Base-by-base conservation (phyloP, 2,113 vertebrate species). In the Mellivora capensis region DNA sequence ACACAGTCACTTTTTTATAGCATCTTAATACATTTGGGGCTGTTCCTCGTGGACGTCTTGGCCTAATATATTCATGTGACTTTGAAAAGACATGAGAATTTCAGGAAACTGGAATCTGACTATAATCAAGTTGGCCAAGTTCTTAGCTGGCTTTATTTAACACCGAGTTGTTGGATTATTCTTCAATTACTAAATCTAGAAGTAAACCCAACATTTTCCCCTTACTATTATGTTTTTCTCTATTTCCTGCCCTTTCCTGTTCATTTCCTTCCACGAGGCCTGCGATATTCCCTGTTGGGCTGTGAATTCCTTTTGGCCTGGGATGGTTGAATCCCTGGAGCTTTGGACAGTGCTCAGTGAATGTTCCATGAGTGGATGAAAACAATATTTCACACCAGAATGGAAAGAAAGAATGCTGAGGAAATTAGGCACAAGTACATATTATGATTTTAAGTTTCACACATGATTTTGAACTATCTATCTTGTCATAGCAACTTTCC, bases 371-470 rank as follows among this genome's bases (percentile, higher is more conserved):
- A 93, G 44, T 52, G 93, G 84, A 81, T 64, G 57, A 86, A 90
- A 95, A 74, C 37, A 95, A 62, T 34, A 57, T 87, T 96, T 76
- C 76, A 87, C 42, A 44, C 64, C 12, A 37, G 44, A 84, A 79
- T 77, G 62, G 95, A 95, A 90, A 83, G 87, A 86, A 84, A 86
- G 21, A 57, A 72, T 9, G 17, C 27, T n/a, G n/a, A 95, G 57
- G 93, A 87, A 57, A 79, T 81, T 72, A 67, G 69, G 62, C 44
- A 47, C 29, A 72, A 59, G 37, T 6, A 31, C 59, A 52, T 4
- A 27, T 20, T 71, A 9, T 67, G 77, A 42, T 90, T 57, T 95
- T 62, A 77, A 85, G 90, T 90, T 96, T 96, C 57, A 77, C 59
- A 61, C 7, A 12, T 72, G 77, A 42, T 87, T 57, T 96, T 62